Conservation (phyloP, 2,113 vertebrate species). For the Neofelis nebulosa region DNA sequence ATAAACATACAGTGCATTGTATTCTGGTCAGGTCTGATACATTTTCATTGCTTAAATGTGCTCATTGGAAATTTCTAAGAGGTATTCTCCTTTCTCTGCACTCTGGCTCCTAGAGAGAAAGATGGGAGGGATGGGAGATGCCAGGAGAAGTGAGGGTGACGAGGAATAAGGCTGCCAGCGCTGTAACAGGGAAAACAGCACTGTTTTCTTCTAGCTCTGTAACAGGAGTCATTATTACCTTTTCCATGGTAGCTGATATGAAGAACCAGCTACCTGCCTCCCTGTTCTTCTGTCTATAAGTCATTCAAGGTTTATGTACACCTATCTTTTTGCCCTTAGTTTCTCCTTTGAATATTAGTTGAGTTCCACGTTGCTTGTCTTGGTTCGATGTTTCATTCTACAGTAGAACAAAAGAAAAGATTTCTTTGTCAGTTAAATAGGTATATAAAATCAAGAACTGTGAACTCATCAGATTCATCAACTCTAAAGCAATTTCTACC, state of each 20-base stretch:
- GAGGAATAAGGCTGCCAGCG: neutral
- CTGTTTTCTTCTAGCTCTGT: neutral
- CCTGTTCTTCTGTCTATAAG: neutral
- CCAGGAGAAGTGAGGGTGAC: neutral
- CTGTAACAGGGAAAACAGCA: neutral
- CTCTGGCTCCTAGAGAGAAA: neutral
- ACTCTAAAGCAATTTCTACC: neutral
- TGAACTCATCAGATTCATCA: neutral
- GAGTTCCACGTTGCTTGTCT: neutral
- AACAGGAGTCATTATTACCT: neutral
- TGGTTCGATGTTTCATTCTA: neutral
- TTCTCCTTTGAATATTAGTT: neutral
- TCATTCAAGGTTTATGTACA: neutral
- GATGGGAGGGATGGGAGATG: neutral
- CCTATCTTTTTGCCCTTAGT: neutral
- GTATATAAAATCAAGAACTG: conserved; percentile 20
- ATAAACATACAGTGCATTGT: neutral
- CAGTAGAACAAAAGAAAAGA: neutral
- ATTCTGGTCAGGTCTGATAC: neutral
- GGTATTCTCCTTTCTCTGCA: neutral
- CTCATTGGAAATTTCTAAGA: conserved; percentile 8
- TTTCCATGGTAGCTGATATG: neutral
- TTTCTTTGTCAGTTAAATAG: neutral
- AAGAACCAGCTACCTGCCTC: neutral
- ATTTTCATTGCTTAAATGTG: conserved; percentile 14